Evolutionary conservation across 1,140 invertebrate genomes (phyloP).

Genomic region (Latrodectus geometricus): DNA sequence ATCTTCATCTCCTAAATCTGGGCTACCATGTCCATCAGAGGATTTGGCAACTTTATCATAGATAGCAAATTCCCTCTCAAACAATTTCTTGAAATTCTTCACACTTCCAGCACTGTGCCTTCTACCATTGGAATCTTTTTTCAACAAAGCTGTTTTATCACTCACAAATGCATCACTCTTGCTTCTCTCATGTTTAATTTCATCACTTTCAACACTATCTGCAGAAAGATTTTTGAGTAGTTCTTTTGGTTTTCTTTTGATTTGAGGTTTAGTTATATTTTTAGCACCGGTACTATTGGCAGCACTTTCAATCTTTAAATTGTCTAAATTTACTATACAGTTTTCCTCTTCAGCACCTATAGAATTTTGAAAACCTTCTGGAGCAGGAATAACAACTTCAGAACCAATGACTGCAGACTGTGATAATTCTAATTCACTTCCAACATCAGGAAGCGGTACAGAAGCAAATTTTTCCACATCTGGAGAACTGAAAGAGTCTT

Average conservation of each 20-base stretch:
- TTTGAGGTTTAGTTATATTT: constrained; percentile 18
- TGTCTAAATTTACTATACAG: constrained; percentile 16
- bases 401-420: constrained; percentile 37
- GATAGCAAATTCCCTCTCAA: constrained; percentile 79
- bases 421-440: constrained; percentile 45
- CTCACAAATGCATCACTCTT: constrained; percentile 68
- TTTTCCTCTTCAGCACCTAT: constrained; percentile 67
- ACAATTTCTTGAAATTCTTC: constrained; percentile 89
- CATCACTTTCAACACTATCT: constrained; percentile 45
- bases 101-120: constrained; percentile 94
- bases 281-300: constrained; percentile 48
- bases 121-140: constrained; percentile 75
- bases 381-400: constrained; percentile 55
- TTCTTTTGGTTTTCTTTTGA: constrained; percentile 29
- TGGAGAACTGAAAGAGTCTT: constrained; percentile 43
- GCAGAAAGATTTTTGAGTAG: constrained; percentile 55
- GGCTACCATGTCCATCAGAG: constrained; percentile 50
- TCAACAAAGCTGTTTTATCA: constrained; percentile 58
- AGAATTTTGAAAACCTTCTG: constrained; percentile 61
- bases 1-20: constrained; percentile 54
- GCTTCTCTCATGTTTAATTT: constrained; percentile 66
- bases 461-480: constrained; percentile 27
- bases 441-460: constrained; percentile 32
- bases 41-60: constrained; percentile 55
- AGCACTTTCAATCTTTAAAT: constrained; percentile 33